Percentiles rank a stretch among this genome's conserved stretches.
Evolutionary conservation across 1,140 invertebrate species (phyloP).

Genomic region (Tigriopus japonicus): DNA sequence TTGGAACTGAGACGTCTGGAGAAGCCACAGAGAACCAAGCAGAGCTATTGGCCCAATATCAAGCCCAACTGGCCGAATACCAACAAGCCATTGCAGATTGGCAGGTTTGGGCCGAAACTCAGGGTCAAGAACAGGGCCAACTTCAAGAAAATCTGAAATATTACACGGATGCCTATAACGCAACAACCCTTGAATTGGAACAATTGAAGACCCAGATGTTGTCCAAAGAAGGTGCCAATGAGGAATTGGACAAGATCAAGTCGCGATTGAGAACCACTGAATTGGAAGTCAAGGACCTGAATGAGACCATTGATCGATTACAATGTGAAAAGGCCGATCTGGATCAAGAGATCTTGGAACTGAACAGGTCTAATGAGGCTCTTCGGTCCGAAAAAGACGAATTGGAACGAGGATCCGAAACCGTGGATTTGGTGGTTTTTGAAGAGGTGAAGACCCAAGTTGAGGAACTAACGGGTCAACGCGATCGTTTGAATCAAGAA

Average conservation of each 20-base stretch:
- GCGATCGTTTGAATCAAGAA: not conserved
- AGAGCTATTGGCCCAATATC: not conserved
- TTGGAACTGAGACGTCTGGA: not conserved
- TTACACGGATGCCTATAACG: constrained; percentile 2
- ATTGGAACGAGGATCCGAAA: not conserved
- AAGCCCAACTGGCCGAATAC: not conserved
- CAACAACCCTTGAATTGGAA: not conserved
- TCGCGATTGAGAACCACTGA: not conserved
- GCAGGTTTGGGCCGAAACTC: constrained; percentile 2
- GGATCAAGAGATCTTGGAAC: not conserved
- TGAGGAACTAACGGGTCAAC: not conserved
- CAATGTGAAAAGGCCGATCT: constrained; percentile 4
- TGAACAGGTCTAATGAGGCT: not conserved
- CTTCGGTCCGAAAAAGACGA: constrained; percentile 1
- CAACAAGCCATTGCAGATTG: constrained; percentile 9
- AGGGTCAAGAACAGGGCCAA: not conserved
- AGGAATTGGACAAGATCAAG: not conserved
- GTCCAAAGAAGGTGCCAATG: not conserved
- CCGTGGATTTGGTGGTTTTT: not conserved
- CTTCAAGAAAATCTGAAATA: not conserved
- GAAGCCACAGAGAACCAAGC: no score
- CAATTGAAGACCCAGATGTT: not conserved
- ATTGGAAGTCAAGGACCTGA: not conserved
- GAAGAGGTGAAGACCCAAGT: not conserved
- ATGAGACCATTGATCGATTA: not conserved